These are phyloP conservation scores for Ophonus ardosiacus DNA, from an alignment of 2,888 invertebrate genomes.

Conservation along the genomic window DNA sequence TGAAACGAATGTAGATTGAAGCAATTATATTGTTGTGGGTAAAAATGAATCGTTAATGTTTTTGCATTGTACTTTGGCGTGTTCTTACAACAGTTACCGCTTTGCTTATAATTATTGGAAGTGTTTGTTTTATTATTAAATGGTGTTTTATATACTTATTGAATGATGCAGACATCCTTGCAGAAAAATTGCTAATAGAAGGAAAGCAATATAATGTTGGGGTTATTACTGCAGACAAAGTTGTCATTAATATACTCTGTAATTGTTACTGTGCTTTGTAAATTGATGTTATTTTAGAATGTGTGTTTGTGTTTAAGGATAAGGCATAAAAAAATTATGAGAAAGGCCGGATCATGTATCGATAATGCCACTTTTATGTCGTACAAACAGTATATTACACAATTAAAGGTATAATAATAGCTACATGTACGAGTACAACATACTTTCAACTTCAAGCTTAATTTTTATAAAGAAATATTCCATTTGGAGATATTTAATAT, in stretches of 20 bases:
- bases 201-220: constrained; percentile 28
- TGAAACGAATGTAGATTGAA: background rate
- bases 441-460: no score
- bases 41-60: constrained; percentile 39
- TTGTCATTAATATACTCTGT: constrained; percentile 16
- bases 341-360: constrained; percentile 7
- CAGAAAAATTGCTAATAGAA: constrained; percentile 9
- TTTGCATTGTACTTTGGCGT: constrained; percentile 19
- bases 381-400: background rate
- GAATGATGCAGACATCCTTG: background rate
- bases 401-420: no score
- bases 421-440: no score
- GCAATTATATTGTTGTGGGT: constrained; percentile 6
- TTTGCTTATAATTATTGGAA: constrained; percentile 16
- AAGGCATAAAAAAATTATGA: background rate
- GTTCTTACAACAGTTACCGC: constrained; percentile 8
- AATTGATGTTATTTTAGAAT: constrained; percentile 1
- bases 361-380: background rate
- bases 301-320: constrained; percentile 5
- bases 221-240: constrained; percentile 10
- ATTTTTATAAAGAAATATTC: no score
- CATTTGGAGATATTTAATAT: no score
- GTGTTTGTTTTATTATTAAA: constrained; percentile 35
- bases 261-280: constrained; percentile 1
- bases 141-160: constrained; percentile 29